Evolutionary conservation across 2,797 vertebrate genomes (phyloP).

Genomic region (Morus bassanus): DNA sequence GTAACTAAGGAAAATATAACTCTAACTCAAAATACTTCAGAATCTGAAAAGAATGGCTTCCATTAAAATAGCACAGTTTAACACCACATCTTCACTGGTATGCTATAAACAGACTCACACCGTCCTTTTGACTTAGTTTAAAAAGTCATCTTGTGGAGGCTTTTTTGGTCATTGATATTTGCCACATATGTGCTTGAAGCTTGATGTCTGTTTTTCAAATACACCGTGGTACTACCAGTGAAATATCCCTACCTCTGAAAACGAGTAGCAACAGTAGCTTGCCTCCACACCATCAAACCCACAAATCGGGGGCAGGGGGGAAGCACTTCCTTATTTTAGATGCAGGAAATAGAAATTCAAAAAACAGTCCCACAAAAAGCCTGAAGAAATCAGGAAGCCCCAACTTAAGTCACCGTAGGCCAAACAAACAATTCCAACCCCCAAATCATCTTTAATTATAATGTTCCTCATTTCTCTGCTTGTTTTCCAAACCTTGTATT

Average conservation of each 20-base stretch:
- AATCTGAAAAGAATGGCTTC: neutral
- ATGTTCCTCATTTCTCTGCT: neutral
- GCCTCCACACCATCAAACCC: neutral
- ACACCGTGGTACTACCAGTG: neutral
- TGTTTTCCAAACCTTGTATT: neutral
- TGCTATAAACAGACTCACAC: neutral
- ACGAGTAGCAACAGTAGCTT: neutral
- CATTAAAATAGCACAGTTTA: neutral
- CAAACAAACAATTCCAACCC: neutral
- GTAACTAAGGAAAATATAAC: neutral
- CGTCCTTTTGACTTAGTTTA: neutral
- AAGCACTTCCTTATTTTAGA: conserved; percentile 22
- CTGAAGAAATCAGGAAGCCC: conserved; percentile 14
- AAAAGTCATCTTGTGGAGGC: neutral
- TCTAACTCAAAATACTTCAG: neutral
- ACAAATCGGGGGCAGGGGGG: neutral
- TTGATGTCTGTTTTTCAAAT: neutral
- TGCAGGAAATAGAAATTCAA: neutral
- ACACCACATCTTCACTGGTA: neutral
- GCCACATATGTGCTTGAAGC: neutral
- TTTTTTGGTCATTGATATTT: neutral
- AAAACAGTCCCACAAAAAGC: neutral
- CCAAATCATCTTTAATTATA: neutral
- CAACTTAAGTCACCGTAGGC: neutral
- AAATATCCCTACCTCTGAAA: neutral